Evolutionary conservation across 1,140 invertebrate genomes (phyloP).

Genomic region (Rhyzopertha dominica): DNA sequence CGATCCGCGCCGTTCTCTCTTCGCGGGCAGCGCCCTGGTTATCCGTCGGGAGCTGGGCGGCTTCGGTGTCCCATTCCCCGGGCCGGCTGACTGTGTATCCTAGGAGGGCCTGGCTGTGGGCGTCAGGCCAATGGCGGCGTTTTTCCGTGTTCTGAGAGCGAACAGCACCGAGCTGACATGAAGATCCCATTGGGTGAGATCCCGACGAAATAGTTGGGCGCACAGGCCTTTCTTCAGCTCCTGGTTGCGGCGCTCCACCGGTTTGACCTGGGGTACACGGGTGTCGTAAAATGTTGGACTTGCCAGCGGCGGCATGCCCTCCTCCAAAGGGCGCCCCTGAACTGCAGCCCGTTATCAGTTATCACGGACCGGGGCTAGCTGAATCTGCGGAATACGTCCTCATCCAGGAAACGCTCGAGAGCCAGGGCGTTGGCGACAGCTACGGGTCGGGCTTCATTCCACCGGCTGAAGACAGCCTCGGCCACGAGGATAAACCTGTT

Average conservation of each 20-base stretch:
- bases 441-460: constrained; percentile 1
- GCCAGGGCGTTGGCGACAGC: not conserved
- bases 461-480: not conserved
- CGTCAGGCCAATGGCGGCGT: not conserved
- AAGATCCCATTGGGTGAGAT: not conserved
- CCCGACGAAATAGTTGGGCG: not conserved
- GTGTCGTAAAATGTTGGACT: not conserved
- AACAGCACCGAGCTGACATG: not conserved
- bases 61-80: not conserved
- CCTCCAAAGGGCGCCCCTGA: not conserved
- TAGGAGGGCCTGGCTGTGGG: not conserved
- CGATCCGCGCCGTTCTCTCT: not conserved
- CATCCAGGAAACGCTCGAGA: not conserved
- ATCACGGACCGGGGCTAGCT: not conserved
- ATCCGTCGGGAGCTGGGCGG: not conserved
- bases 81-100: not conserved
- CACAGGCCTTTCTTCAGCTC: not conserved
- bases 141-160: not conserved
- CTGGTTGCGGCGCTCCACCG: constrained; percentile 2
- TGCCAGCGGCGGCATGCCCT: not conserved
- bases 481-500: constrained; percentile 3
- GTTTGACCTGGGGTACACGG: not conserved
- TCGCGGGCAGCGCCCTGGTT: not conserved
- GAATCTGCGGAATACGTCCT: not conserved
- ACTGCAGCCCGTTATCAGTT: not conserved